Conservation (phyloP, 2,888 invertebrate species). For the Xanthia icteritia region DNA sequence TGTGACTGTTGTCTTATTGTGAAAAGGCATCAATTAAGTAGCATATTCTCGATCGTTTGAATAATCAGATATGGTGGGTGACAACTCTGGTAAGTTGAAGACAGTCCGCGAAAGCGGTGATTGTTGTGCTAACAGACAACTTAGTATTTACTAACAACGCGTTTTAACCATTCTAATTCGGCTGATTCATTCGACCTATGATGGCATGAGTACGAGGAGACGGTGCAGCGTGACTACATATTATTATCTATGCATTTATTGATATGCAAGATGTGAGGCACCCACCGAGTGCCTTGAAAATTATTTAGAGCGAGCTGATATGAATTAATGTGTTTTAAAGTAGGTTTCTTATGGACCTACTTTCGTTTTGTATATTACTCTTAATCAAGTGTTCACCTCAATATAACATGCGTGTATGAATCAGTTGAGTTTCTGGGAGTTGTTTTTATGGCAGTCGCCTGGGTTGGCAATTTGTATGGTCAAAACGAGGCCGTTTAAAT, state of each 20-base stretch:
- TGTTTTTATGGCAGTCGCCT: not conserved
- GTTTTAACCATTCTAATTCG: not conserved
- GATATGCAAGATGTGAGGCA: not conserved
- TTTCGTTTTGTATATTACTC: conserved; percentile 1
- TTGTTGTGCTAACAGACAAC: conserved; percentile 7
- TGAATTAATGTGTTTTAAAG: conserved; percentile 53
- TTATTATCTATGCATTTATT: not conserved
- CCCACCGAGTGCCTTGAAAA: conserved; percentile 9
- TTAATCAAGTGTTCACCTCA: conserved; percentile 14
- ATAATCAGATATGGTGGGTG: not conserved
- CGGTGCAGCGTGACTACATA: not conserved
- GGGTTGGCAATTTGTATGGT: no score
- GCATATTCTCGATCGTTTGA: not conserved
- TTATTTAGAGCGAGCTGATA: conserved; percentile 35
- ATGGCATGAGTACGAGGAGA: not conserved
- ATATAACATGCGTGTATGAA: not conserved
- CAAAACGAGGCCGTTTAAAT: no score
- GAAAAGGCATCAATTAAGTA: no score
- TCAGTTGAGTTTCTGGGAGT: conserved; percentile 2
- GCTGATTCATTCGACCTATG: not conserved
- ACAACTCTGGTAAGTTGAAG: not conserved
- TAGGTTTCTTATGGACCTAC: conserved; percentile 1
- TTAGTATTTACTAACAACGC: not conserved
- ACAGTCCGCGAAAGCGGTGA: not conserved
- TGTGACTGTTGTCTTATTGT: no score